phyloP scores from a whole-genome alignment of 2,888 invertebrate species.

The Zelleria hepariella region DNA sequence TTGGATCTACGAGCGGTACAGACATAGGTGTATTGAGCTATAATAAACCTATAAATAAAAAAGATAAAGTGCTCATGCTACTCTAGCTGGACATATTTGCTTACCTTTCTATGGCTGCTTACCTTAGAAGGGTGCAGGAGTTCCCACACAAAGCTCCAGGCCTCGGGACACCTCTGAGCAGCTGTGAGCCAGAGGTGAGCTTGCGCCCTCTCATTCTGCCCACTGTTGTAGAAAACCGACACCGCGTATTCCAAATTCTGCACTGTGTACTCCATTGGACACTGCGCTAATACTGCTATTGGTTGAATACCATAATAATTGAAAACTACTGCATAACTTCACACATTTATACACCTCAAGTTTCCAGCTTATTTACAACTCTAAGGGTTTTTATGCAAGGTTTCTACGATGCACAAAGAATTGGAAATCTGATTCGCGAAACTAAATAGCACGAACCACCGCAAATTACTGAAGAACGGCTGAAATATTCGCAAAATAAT shows the following conservation, averaged over 20 bases:
- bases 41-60: too few species aligned
- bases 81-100: too few species aligned
- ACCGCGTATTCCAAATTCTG: conserved; percentile 80
- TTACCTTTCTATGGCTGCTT: conserved; percentile 19
- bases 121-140: conserved; percentile 87
- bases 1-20: too few species aligned
- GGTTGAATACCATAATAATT: not conserved
- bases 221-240: conserved; percentile 76
- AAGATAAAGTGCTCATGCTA: too few species aligned
- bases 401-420: not conserved
- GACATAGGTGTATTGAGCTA: too few species aligned
- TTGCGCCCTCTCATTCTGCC: conserved; percentile 76
- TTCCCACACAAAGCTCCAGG: conserved; percentile 95
- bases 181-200: conserved; percentile 89
- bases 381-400: too few species aligned
- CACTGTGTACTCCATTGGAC: conserved; percentile 72
- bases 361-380: not conserved
- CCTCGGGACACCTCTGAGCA: conserved; percentile 87
- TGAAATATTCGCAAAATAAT: too few species aligned
- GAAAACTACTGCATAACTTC: not conserved
- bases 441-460: too few species aligned
- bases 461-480: too few species aligned
- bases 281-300: not conserved
- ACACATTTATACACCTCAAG: not conserved
- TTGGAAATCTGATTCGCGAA: not conserved